phyloP scores from a whole-genome alignment of 2,797 vertebrate genomes.

The Anas acuta region DNA sequence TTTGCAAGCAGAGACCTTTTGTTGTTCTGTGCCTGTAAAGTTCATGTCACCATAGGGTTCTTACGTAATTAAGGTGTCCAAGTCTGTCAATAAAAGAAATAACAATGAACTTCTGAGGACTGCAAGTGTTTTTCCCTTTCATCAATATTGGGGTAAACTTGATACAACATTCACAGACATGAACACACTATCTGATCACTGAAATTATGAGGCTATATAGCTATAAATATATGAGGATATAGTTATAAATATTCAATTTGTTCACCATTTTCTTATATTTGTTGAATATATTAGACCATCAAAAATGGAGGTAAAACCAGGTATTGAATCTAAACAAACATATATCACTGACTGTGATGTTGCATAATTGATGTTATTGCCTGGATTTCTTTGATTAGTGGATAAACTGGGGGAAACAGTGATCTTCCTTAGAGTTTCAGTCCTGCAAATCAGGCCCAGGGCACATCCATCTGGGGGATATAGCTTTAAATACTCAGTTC shows the following conservation, averaged over 20 bases:
- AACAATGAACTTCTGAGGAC: background rate
- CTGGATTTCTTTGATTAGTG: background rate
- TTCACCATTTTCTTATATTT: background rate
- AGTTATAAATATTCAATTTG: background rate
- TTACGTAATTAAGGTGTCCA: background rate
- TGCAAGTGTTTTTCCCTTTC: background rate
- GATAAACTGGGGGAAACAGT: background rate
- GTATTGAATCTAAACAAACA: background rate
- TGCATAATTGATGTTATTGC: background rate
- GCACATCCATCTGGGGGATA: background rate
- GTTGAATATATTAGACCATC: background rate
- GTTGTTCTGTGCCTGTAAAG: background rate
- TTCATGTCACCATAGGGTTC: background rate
- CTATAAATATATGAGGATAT: background rate
- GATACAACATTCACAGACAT: background rate
- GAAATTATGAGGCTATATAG: background rate
- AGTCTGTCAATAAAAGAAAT: background rate
- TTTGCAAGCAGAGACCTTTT: fast-evolving
- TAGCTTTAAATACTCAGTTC: background rate
- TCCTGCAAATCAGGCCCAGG: background rate
- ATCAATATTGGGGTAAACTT: background rate
- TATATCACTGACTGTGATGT: background rate
- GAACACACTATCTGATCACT: background rate
- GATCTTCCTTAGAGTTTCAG: background rate
- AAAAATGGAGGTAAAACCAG: background rate